Percentiles rank a stretch among this genome's conserved stretches.
Conservation (phyloP, 2,797 vertebrate species). For the Sparidentex hasta region DNA sequence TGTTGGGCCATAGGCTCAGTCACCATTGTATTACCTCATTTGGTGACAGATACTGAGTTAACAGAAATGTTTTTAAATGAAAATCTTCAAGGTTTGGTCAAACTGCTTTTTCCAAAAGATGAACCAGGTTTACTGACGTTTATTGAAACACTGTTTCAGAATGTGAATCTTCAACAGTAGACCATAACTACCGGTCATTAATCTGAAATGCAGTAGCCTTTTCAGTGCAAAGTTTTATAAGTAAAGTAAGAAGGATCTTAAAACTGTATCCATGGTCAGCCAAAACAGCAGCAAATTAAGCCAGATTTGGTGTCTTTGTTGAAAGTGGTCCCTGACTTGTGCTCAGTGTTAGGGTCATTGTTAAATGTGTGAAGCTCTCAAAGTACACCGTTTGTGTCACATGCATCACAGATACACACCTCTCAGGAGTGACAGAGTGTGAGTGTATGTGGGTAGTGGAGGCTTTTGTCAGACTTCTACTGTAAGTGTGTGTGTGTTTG, state of each 20-base stretch:
- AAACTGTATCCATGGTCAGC: background rate
- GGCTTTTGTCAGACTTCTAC: background rate
- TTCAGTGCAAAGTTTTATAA: background rate
- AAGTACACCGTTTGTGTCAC: background rate
- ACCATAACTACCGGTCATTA: background rate
- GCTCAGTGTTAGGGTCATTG: background rate
- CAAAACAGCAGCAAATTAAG: background rate
- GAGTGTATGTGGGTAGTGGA: background rate
- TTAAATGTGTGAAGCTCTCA: background rate
- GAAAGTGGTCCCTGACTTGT: background rate
- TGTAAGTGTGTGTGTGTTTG: slow-evolving; percentile 13
- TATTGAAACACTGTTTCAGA: background rate
- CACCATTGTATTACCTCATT: too few relatives aligned
- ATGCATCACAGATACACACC: background rate
- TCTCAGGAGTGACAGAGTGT: background rate
- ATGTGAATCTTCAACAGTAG: background rate
- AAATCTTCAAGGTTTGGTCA: background rate
- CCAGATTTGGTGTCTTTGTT: background rate
- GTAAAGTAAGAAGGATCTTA: background rate
- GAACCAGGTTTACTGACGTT: background rate
- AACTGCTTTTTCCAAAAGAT: background rate
- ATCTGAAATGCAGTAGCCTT: background rate
- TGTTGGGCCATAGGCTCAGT: too few relatives aligned
- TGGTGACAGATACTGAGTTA: too few relatives aligned
- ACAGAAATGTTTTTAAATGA: too few relatives aligned